Evolutionary conservation across 2,113 vertebrate genomes (phyloP).

Genomic region (Melanotaenia duboulayi): DNA sequence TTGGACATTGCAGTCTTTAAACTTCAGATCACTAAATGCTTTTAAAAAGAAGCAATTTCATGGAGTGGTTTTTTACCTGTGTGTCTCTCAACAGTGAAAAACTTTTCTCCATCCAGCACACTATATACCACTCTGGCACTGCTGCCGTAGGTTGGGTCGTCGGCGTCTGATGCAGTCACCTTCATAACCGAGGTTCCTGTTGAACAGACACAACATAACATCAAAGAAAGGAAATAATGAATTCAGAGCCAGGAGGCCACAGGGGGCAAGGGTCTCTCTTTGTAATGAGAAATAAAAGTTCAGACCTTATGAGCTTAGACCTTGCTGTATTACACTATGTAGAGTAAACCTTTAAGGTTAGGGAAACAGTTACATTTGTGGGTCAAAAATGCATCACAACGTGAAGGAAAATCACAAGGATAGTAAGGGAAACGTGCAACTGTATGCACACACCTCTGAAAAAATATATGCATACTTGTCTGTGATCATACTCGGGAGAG

Average conservation of each 20-base stretch:
- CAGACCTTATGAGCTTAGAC: not conserved
- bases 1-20: constrained; percentile 25
- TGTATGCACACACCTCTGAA: not conserved
- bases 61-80: constrained; percentile 85
- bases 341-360: too few species aligned
- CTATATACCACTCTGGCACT: constrained; percentile 96
- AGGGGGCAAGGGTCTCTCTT: constrained; percentile 19
- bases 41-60: not conserved
- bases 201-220: constrained; percentile 35
- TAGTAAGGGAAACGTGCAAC: not conserved
- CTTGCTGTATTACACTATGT: too few species aligned
- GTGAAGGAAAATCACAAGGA: not conserved
- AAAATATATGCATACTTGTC: constrained; percentile 6
- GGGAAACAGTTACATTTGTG: not conserved
- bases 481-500: constrained; percentile 19
- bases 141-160: constrained; percentile 95
- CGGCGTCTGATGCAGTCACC: constrained; percentile 94
- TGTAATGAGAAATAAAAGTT: constrained; percentile 1
- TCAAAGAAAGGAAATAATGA: constrained; percentile 11
- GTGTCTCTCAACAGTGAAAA: constrained; percentile 93
- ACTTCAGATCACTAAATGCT: constrained; percentile 7
- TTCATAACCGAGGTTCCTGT: constrained; percentile 98
- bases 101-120: constrained; percentile 93
- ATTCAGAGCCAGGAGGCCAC: not conserved
- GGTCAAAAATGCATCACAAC: not conserved